Percentiles rank a stretch among this genome's conserved stretches.
These are phyloP conservation scores for Nomada hirtipes DNA, from an alignment of 2,888 invertebrate genomes.

Conservation along the genomic window DNA sequence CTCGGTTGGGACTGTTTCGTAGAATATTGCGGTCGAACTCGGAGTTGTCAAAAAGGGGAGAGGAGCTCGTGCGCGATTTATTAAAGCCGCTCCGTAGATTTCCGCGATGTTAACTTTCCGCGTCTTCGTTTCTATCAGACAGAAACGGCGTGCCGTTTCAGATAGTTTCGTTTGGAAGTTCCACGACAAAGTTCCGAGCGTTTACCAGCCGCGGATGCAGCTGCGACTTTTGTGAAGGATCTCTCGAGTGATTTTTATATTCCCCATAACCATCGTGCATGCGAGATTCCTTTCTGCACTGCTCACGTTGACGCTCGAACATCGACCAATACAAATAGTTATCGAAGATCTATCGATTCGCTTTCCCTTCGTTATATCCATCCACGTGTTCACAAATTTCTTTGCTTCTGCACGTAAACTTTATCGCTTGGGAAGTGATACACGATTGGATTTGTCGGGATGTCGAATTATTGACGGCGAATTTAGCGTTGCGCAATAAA, in stretches of 20 bases:
- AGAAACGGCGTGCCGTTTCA: background rate
- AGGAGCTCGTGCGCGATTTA: conserved; percentile 31
- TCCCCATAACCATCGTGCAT: background rate
- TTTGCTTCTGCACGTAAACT: too few relatives aligned
- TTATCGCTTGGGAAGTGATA: too few relatives aligned
- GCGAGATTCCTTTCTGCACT: conserved; percentile 13
- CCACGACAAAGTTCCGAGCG: conserved; percentile 23
- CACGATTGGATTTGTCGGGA: too few relatives aligned
- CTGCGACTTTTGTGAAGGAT: conserved; percentile 16
- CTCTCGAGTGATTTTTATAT: background rate
- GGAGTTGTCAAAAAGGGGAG: background rate
- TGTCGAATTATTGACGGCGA: too few relatives aligned
- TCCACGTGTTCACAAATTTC: too few relatives aligned
- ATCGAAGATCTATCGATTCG: background rate
- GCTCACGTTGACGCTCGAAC: conserved; percentile 3
- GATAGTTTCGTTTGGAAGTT: conserved; percentile 35
- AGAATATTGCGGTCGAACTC: conserved; percentile 29
- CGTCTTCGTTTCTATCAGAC: conserved; percentile 14
- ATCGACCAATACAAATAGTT: background rate
- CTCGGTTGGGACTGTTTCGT: background rate
- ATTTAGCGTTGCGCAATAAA: background rate
- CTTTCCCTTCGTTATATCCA: too few relatives aligned
- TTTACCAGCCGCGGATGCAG: conserved; percentile 3
- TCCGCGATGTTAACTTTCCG: conserved; percentile 35
- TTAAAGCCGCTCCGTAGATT: conserved; percentile 37